These are phyloP conservation scores for Agriopis aurantiaria DNA, from an alignment of 2,888 invertebrate species.

Conservation along the genomic window DNA sequence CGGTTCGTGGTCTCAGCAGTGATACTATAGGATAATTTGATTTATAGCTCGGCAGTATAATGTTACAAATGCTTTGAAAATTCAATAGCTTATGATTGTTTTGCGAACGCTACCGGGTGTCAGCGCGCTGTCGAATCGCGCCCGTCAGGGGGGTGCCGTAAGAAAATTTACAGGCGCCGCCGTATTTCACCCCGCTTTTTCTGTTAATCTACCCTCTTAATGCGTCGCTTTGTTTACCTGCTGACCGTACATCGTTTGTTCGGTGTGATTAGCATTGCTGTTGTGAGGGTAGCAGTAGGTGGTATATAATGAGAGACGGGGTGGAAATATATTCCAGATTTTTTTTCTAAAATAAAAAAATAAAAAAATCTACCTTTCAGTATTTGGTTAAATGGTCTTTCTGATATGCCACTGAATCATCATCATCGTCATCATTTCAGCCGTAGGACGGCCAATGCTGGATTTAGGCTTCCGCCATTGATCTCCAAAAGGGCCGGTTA, in stretches of 20 bases:
- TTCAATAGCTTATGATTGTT: conserved; percentile 36
- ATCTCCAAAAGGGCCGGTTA: too few relatives aligned
- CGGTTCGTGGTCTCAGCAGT: too few relatives aligned
- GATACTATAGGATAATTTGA: too few relatives aligned
- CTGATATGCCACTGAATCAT: too few relatives aligned
- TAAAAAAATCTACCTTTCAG: too few relatives aligned
- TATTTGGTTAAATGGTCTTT: too few relatives aligned
- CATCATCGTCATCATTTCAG: too few relatives aligned
- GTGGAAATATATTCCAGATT: too few relatives aligned
- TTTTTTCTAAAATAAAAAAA: background rate
- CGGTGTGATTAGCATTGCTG: conserved; percentile 43
- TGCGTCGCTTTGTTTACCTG: conserved; percentile 85
- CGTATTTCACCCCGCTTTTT: conserved; percentile 82
- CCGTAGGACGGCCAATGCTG: too few relatives aligned
- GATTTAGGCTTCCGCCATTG: too few relatives aligned
- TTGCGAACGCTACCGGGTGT: conserved; percentile 69
- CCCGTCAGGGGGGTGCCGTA: conserved; percentile 79
- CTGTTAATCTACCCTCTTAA: conserved; percentile 85
- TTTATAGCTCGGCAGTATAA: background rate
- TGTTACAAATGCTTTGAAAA: background rate
- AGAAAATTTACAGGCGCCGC: conserved; percentile 85
- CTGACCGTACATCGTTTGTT: conserved; percentile 76
- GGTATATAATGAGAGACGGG: background rate
- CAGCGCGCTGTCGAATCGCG: conserved; percentile 80
- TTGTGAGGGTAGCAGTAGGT: conserved; percentile 10